These are phyloP conservation scores for Pseudobourletiella spinata DNA, from an alignment of 1,140 invertebrate genomes.

Conservation along the genomic window DNA sequence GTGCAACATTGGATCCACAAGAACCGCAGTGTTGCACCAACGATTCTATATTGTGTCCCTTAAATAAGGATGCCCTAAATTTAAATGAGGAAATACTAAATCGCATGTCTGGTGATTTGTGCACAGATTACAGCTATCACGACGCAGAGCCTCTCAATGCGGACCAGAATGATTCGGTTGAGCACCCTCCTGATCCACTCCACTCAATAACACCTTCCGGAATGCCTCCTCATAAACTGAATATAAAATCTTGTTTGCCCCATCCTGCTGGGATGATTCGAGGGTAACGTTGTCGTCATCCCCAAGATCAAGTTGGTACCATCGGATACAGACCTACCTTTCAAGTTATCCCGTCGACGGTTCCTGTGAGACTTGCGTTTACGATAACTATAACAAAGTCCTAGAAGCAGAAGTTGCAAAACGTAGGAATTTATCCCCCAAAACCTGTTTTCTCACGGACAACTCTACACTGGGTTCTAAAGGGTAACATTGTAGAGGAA, in stretches of 20 bases:
- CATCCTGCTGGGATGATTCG: neutral
- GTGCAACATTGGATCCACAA: neutral
- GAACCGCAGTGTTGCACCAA: neutral
- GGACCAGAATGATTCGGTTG: constrained; percentile 25
- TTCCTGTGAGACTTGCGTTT: constrained; percentile 45
- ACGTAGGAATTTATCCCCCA: constrained; percentile 17
- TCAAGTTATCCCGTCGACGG: constrained; percentile 43
- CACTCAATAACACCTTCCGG: constrained; percentile 39
- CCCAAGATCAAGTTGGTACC: constrained; percentile 42
- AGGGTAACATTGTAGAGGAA: neutral
- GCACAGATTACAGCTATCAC: constrained; percentile 14
- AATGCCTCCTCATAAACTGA: constrained; percentile 40
- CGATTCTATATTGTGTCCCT: constrained; percentile 12
- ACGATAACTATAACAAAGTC: constrained; percentile 48
- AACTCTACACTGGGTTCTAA: constrained; percentile 19
- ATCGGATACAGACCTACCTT: constrained; percentile 38
- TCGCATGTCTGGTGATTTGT: neutral
- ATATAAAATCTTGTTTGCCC: constrained; percentile 37
- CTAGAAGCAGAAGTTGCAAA: constrained; percentile 41
- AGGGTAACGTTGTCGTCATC: constrained; percentile 44
- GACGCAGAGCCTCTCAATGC: neutral
- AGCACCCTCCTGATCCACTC: constrained; percentile 40
- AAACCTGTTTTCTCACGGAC: constrained; percentile 23
- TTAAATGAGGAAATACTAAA: constrained; percentile 19
- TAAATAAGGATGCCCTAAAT: constrained; percentile 11